Base-by-base conservation (phyloP, 2,888 invertebrate genomes). In the Tiliacea citrago region DNA sequence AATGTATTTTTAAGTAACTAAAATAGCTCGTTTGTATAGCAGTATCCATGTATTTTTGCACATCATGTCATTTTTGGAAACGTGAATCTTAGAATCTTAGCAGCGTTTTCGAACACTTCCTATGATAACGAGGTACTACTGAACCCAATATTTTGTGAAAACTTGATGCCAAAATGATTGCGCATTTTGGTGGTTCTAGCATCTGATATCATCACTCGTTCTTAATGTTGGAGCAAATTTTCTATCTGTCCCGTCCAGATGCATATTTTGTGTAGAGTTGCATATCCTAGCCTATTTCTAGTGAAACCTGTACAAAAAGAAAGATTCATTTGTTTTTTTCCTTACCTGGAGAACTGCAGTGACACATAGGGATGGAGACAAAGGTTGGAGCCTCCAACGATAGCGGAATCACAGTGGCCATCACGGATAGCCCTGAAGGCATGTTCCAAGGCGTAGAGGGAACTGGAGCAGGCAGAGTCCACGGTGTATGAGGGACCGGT, bases 401-500 rank as follows among this genome's bases (percentile, higher is more conserved):
- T 97, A 0, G 99, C 99, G 0, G 98, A 97, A 79, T 99, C 99
- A 89, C 99, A 99, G 80, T 98, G 97, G 0, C 98, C 99, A 84
- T 97, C 97, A 53, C 98, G 96, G 63, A 99, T 97, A 0, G 98
- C 97, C 66, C 97, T 97, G 92, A 98, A 98, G 21, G 98, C 98
- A 82, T 98, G 98, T 88, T 99, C 98, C 73, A 99, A 85, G 0
- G 99, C 99, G 87, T 98, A 97, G 84, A 99, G 97, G 13, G 99
- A 98, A 73, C 99, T 99, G n/a, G 99, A 99, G 92, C 99, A 99
- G 0, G 99, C 99, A 0, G 99, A 99, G 94, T 99, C 99, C 16
- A 99, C 97, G 1, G 98, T 97, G 94, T 98, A 98, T 9, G 99
- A 99, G 0, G 99, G 99, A 0, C 99, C 99, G 87, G 98, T 98